Conservation (phyloP, 2,113 vertebrate genomes). For the Pleuronectes platessa region DNA sequence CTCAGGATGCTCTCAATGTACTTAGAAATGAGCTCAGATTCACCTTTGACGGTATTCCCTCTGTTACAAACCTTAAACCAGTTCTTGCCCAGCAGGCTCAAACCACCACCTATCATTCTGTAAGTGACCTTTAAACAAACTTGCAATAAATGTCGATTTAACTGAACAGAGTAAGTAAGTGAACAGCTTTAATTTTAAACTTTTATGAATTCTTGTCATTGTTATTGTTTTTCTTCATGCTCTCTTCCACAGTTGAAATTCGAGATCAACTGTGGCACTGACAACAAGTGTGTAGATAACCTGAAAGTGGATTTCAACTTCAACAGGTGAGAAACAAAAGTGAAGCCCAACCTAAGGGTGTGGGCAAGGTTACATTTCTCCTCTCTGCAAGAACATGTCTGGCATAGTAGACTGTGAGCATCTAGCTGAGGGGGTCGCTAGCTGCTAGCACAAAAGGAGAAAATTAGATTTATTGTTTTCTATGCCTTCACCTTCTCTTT, state of each 20-base stretch:
- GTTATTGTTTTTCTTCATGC: neutral
- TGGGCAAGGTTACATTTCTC: neutral
- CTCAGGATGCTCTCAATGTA: conserved; percentile 75
- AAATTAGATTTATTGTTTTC: neutral
- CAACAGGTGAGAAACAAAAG: conserved; percentile 70
- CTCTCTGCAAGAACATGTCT: neutral
- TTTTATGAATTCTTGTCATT: too few species aligned
- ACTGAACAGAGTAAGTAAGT: too few species aligned
- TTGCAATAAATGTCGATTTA: too few species aligned
- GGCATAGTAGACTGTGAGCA: neutral
- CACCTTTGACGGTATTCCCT: conserved; percentile 68
- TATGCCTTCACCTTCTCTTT: neutral
- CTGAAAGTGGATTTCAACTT: conserved; percentile 83
- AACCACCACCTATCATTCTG: conserved; percentile 53
- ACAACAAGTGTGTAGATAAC: conserved; percentile 83
- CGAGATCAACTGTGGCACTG: conserved; percentile 86
- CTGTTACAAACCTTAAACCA: conserved; percentile 27
- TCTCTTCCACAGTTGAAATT: conserved; percentile 81
- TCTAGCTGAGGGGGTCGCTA: neutral
- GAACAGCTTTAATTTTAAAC: too few species aligned
- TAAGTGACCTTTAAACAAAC: conserved; percentile 45
- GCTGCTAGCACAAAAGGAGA: neutral
- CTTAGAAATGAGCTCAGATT: conserved; percentile 75
- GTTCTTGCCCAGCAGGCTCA: conserved; percentile 53
- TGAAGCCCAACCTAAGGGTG: neutral